These are phyloP conservation scores for Panurus biarmicus DNA, from an alignment of 2,113 vertebrate genomes.

Conservation along the genomic window DNA sequence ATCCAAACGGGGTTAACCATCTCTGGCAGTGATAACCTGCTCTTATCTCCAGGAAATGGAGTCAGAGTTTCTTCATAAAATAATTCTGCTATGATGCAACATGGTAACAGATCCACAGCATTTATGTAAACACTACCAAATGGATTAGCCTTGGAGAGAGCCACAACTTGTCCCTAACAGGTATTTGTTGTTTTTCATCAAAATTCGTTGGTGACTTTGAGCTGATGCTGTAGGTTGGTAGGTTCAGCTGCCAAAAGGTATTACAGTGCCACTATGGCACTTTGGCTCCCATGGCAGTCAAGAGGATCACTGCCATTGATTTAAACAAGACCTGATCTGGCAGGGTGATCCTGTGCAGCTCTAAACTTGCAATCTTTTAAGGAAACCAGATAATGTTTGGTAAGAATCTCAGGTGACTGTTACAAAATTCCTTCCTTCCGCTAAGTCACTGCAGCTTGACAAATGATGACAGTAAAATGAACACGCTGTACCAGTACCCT, in stretches of 20 bases:
- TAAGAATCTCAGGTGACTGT: not conserved
- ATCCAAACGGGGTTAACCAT: not conserved
- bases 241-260: not conserved
- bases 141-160: not conserved
- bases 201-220: not conserved
- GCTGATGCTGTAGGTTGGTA: not conserved
- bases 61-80: conserved; percentile 51
- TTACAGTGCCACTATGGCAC: accelerated
- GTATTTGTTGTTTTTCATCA: not conserved
- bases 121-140: not conserved
- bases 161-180: not conserved
- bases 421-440: not conserved
- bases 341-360: not conserved
- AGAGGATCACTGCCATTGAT: not conserved
- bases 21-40: not conserved
- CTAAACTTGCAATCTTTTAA: not conserved
- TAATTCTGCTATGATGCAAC: not conserved
- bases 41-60: conserved; percentile 44
- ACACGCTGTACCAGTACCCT: not conserved
- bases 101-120: not conserved
- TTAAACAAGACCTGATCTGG: not conserved
- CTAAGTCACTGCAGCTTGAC: not conserved
- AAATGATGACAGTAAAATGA: not conserved
- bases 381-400: not conserved
- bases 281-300: not conserved